These are phyloP conservation scores for Leistus spinibarbis DNA, from an alignment of 2,888 invertebrate species.

Conservation along the genomic window DNA sequence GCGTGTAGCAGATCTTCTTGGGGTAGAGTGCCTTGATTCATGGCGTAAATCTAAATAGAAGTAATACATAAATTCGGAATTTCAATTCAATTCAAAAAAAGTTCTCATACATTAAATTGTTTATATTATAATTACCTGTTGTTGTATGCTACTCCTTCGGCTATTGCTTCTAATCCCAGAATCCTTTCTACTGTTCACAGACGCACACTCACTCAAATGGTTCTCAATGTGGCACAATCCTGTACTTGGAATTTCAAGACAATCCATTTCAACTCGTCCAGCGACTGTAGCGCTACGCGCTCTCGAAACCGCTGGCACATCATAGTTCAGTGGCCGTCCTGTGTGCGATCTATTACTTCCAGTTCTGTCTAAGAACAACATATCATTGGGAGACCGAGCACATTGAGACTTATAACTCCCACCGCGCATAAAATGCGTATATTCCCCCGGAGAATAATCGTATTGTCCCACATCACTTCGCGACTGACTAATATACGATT, in stretches of 20 bases:
- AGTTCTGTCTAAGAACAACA: conserved; percentile 54
- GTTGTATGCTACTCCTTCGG: conserved; percentile 82
- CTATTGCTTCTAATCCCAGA: conserved; percentile 87
- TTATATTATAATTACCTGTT: conserved; percentile 65
- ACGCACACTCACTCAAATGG: conserved; percentile 73
- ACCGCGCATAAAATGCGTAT: conserved; percentile 69
- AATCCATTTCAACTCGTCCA: conserved; percentile 46
- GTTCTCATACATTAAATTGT: background rate
- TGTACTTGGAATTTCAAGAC: conserved; percentile 49
- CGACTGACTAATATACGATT: conserved; percentile 76
- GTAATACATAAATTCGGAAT: background rate
- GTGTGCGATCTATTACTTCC: conserved; percentile 59
- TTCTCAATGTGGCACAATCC: conserved; percentile 67
- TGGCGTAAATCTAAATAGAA: conserved; percentile 63
- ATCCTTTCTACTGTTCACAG: conserved; percentile 84
- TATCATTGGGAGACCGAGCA: conserved; percentile 63
- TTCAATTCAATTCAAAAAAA: no score
- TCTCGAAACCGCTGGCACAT: conserved; percentile 43
- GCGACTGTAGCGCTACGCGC: conserved; percentile 54
- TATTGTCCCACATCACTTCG: conserved; percentile 68
- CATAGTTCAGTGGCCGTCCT: conserved; percentile 53
- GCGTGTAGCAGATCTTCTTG: conserved; percentile 79
- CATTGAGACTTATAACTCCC: conserved; percentile 75
- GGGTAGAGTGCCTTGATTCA: conserved; percentile 65
- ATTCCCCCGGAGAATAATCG: conserved; percentile 52